Percentiles rank a stretch among this genome's conserved stretches.
phyloP scores from a whole-genome alignment of 2,888 invertebrate species.

The Cantharis nigra region DNA sequence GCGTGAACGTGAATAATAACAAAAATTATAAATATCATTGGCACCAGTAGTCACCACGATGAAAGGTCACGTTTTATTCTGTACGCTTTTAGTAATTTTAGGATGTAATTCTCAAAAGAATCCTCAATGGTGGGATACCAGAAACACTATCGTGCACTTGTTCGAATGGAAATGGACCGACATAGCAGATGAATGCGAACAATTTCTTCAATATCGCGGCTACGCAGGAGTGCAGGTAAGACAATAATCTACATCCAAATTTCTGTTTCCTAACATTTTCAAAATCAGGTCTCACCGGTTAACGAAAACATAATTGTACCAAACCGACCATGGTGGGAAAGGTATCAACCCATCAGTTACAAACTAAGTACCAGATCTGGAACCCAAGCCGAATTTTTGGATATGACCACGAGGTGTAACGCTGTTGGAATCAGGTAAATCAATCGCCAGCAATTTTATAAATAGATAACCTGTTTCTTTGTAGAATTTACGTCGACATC shows the following conservation, averaged over 20 bases:
- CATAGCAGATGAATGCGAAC: slow-evolving; percentile 78
- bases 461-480: slow-evolving; percentile 3
- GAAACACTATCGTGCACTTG: slow-evolving; percentile 72
- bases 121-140: slow-evolving; percentile 61
- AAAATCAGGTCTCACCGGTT: slow-evolving; percentile 70
- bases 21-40: neutral
- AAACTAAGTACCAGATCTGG: slow-evolving; percentile 76
- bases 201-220: slow-evolving; percentile 72
- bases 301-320: slow-evolving; percentile 70
- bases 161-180: slow-evolving; percentile 86
- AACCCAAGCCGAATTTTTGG: slow-evolving; percentile 68
- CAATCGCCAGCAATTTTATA: neutral
- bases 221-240: slow-evolving; percentile 74
- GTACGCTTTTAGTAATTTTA: neutral
- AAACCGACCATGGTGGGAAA: slow-evolving; percentile 82
- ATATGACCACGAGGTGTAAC: slow-evolving; percentile 83
- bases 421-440: slow-evolving; percentile 70
- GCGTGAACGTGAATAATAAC: neutral
- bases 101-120: slow-evolving; percentile 55
- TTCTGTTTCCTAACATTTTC: neutral
- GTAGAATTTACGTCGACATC: slow-evolving; percentile 80
- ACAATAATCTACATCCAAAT: neutral
- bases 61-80: neutral
- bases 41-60: neutral
- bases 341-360: slow-evolving; percentile 87